A percentile compares a stretch with the other conserved stretches of the same genome.
These are phyloP conservation scores for Neocrepidodera transversa DNA, from an alignment of 2,888 invertebrate species.

Conservation along the genomic window DNA sequence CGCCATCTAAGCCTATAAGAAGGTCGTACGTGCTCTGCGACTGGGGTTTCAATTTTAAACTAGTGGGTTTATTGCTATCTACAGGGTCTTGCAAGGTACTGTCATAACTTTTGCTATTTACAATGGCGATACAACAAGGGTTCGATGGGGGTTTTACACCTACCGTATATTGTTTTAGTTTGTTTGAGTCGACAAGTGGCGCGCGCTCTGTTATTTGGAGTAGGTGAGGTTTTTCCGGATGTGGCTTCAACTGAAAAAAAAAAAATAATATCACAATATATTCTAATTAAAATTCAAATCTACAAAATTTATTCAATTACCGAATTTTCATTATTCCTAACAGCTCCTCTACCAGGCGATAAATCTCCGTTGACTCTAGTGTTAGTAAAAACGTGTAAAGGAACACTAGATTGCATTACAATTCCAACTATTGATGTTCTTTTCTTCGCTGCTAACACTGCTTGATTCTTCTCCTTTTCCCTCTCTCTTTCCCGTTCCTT, in stretches of 20 bases:
- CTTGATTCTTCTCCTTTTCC: constrained; percentile 22
- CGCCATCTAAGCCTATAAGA: constrained; percentile 79
- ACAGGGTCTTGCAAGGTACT: constrained; percentile 55
- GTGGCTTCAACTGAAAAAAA: constrained; percentile 21
- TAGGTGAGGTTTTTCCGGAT: constrained; percentile 58
- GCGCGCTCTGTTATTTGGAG: constrained; percentile 71
- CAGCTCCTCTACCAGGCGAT: constrained; percentile 18
- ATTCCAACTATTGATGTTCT: constrained; percentile 73
- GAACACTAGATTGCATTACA: constrained; percentile 71
- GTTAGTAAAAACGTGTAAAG: constrained; percentile 55
- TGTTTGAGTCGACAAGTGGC: constrained; percentile 65
- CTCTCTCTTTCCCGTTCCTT: constrained; percentile 23
- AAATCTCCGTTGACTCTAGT: constrained; percentile 65
- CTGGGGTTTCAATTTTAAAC: constrained; percentile 61
- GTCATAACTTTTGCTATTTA: constrained; percentile 67
- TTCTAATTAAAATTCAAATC: no score
- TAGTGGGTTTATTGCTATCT: constrained; percentile 62
- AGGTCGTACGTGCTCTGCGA: constrained; percentile 71
- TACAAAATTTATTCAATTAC: constrained; percentile 14
- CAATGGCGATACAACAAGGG: constrained; percentile 43
- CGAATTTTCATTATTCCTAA: neutral
- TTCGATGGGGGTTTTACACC: constrained; percentile 50
- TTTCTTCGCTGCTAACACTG: constrained; percentile 62
- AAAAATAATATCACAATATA: neutral
- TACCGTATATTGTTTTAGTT: constrained; percentile 55